Evolutionary conservation across 2,888 invertebrate genomes (phyloP), one percentile per base, ranked within the genome.

Genomic region (Cheilosia vernalis): DNA sequence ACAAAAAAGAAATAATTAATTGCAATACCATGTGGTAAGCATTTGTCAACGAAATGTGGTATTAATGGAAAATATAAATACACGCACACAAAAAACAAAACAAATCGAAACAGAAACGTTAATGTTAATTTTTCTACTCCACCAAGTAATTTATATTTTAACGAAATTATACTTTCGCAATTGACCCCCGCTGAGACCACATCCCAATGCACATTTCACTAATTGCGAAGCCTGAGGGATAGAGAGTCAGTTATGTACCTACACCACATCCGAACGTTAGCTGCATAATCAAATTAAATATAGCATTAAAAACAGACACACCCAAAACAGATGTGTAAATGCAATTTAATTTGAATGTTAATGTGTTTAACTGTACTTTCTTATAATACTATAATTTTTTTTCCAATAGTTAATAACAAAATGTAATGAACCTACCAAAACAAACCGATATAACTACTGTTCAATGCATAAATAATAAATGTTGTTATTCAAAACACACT

Each of bases 91-190:
- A 37, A 55, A 30, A 24, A n/a, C 56, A 44, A 60, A 67, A 40
- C 37, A 47, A 17, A n/a, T 37, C 13, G 13, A 17, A 7, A 47
- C 47, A 47, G 3, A 63, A 44, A 15, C 15, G 49, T 49, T 33
- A 15, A 27, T 42, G 49, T 49, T 33, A 15, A 27, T 42, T 15
- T 17, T 5, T 63, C 42, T 63, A 17, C 19, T 56, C 13, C 42
- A 33, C 64, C n/a, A 82, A 66, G 44, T 53, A 51, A 77, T 66
- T 72, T 47, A 58, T 27, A 51, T 61, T 72, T 33, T 13, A 53
- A 56, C 40, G 30, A 44, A 58, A 51, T 42, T 49, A 7, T 70
- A 76, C 44, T 60, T 72, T 76, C 19, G 37, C 17, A 24, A 51
- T 55, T 61, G 49, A 66, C 69, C 53, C 51, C 30, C 58, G 17